Evolutionary conservation across 2,113 vertebrate species (phyloP), one percentile per base, ranked within the genome.

Genomic region (Anser cygnoides): DNA sequence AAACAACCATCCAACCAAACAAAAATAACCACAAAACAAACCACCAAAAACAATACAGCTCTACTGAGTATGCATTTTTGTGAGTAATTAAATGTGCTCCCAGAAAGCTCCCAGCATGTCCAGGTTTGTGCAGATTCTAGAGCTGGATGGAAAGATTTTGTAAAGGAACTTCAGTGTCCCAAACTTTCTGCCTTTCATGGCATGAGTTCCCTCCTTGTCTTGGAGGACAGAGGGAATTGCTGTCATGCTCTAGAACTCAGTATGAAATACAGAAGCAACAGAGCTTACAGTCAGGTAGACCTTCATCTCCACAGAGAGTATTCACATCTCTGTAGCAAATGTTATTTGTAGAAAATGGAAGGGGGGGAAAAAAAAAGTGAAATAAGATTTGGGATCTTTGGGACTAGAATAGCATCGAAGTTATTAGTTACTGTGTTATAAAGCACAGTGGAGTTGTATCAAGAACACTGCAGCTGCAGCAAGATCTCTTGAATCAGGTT

Each of bases 401-500:
- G 66, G 87, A 82, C 28, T 49, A 91, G 35, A 3, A 9, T 9
- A 94, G n/a, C 65, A 16, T 26, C 93, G 83, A 78, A 90, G 90
- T 50, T 94, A 84, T 72, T 95, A 72, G 49, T 82, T 81, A 67
- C 3, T 9, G 49, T 82, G 49, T 87, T 87, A 35, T 35, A 72
- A 87, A 93, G 54, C 81, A 87, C 89, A 78, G 84, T 61, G 54
- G 89, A 92, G 21, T 58, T 92, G 39, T 73, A 95, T 23, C 58
- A 76, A 87, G 84, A 92, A 44, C 70, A 76, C 37, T 66, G 63
- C 66, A 94, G 58, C 84, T 87, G 35, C 49, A 92, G 74, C 41
- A 94, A 85, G 66, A 76, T 95, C 71, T 92, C 73, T 63, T 91
- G 93, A 95, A 91, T 95, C 78, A 82, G 62, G 41, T 95, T 97